Conservation (phyloP, 2,888 invertebrate species). For the Neuroscelio doddi region DNA sequence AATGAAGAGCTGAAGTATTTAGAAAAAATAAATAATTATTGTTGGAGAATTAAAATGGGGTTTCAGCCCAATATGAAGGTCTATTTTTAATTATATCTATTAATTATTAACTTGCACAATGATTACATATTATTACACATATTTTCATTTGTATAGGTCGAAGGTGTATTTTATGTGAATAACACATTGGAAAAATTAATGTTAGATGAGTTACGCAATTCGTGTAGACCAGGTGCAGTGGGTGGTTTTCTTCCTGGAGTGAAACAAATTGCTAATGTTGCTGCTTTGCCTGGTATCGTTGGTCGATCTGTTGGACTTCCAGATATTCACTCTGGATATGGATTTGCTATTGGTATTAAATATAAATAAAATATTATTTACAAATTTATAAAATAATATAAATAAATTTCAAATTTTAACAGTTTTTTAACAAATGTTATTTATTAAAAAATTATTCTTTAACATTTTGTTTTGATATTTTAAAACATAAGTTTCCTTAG, state of each 20-base stretch:
- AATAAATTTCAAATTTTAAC: not conserved
- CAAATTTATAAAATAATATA: not conserved
- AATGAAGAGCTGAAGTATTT: constrained; percentile 94
- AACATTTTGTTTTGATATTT: too few relatives aligned
- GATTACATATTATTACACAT: too few relatives aligned
- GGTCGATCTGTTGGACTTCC: constrained; percentile 94
- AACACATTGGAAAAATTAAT: constrained; percentile 91
- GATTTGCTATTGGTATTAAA: constrained; percentile 92
- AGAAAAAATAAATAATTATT: constrained; percentile 87
- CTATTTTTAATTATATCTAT: constrained; percentile 38
- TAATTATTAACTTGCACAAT: constrained; percentile 4
- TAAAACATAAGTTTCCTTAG: too few relatives aligned
- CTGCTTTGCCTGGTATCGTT: constrained; percentile 97
- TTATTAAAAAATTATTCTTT: constrained; percentile 1
- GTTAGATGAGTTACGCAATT: constrained; percentile 95
- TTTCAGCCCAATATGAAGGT: constrained; percentile 99
- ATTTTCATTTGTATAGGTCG: constrained; percentile 77
- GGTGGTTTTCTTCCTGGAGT: constrained; percentile 99
- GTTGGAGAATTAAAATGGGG: constrained; percentile 97
- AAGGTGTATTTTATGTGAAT: constrained; percentile 98
- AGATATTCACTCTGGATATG: constrained; percentile 98
- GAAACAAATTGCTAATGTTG: constrained; percentile 99
- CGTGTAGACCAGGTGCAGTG: constrained; percentile 90
- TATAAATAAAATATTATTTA: not conserved
- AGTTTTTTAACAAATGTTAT: too few relatives aligned